Base-by-base conservation (phyloP, 2,888 invertebrate genomes). In the Melipona beecheii region DNA sequence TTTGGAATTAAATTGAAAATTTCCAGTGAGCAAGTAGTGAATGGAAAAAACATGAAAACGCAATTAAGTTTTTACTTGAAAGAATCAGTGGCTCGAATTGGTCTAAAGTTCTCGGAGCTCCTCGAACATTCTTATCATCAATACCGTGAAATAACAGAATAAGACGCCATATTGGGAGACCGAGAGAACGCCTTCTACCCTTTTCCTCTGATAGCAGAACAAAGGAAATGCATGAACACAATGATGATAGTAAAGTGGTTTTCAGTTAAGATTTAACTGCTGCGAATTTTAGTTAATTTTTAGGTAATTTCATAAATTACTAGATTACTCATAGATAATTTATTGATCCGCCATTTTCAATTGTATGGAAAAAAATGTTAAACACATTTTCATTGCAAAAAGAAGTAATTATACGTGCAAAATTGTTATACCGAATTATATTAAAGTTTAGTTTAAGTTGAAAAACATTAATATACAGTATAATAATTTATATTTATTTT, bases 201-300 rank as follows among this genome's bases (percentile, higher is more conserved):
- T 85, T 87, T 87, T 87, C 85, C 88, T 81, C 86, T 81, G 88
- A 89, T 90, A 88, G 66, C 64, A 62, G 84, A 83, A 90, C 87
- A 89, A 90, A 88, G 88, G 87, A 89, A 89, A 87, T 65, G 64
- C 82, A 72, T 50, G 68, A 72, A 81, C 71, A 24, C 81, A 36
- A 27, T 76, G 73, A 68, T 78, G 87, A 87, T 86, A 86, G 70
- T 68, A 13, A 71, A 78, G 87, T 74, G 84, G 70, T 65, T 84
- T 86, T 86, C 86, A 86, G 79, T 72, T 52, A 21, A 5, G 5
- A 21, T 31, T 27, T 17, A 21, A 24, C 31, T 0, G 5, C 4
- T 17, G 2, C 54, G 2, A 54, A 69, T 6, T 17, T 15, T n/a
- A 31, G 27, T 6, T 17, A 9, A 54, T 54, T 69, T 15, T 21